phyloP scores from a whole-genome alignment of 2,888 invertebrate species.

The Drosophila siamana region DNA sequence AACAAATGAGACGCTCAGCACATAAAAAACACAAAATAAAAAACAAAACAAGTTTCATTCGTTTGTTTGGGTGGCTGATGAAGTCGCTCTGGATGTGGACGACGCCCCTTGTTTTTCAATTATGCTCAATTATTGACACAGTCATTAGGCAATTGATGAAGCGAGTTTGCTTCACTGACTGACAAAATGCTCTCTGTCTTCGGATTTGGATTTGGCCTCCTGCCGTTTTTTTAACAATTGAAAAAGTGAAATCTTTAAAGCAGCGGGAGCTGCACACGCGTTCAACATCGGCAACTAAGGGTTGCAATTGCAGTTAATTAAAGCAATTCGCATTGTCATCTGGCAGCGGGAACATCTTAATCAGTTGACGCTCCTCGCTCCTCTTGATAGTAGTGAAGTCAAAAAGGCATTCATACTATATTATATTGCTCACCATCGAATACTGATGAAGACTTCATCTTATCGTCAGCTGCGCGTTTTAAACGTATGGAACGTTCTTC shows the following conservation, averaged over 20 bases:
- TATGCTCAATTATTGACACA: slow-evolving; percentile 80
- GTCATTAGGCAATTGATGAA: slow-evolving; percentile 74
- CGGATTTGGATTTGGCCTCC: slow-evolving; percentile 20
- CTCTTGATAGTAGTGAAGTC: slow-evolving; percentile 10
- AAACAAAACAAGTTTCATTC: slow-evolving; percentile 30
- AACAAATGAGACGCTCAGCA: slow-evolving; percentile 62
- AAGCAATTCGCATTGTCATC: slow-evolving; percentile 51
- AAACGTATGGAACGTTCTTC: slow-evolving; percentile 32
- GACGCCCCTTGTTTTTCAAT: slow-evolving; percentile 75
- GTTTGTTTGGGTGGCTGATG: slow-evolving; percentile 26
- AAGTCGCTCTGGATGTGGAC: slow-evolving; percentile 34
- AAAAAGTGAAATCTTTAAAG: slow-evolving; percentile 72
- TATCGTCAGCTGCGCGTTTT: slow-evolving; percentile 40
- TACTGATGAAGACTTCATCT: slow-evolving; percentile 49
- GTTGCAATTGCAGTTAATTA: slow-evolving; percentile 68
- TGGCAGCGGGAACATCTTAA: slow-evolving; percentile 32
- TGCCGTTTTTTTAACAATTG: slow-evolving; percentile 40
- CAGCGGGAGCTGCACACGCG: slow-evolving; percentile 76
- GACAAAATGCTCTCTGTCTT: slow-evolving; percentile 26
- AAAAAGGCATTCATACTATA: slow-evolving; percentile 1
- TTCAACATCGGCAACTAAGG: slow-evolving; percentile 40
- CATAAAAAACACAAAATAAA: slow-evolving; percentile 11
- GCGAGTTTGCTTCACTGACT: slow-evolving; percentile 16
- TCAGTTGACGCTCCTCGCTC: slow-evolving; percentile 33
- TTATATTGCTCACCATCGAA: background rate